These are phyloP conservation scores for Halichoerus grypus DNA, from an alignment of 2,113 vertebrate genomes.

Conservation along the genomic window DNA sequence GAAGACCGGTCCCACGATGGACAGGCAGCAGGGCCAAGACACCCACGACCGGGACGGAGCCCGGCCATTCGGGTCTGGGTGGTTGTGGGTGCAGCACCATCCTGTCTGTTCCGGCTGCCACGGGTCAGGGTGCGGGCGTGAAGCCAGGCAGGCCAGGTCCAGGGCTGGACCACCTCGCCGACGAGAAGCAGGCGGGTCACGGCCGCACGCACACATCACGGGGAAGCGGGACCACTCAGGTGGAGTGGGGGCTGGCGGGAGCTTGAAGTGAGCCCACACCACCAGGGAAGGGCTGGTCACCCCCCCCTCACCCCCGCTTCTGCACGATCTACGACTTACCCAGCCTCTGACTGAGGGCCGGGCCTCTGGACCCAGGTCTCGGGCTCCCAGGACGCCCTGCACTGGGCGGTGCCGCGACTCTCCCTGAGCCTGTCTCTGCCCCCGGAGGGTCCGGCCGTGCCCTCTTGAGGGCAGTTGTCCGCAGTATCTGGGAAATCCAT, in stretches of 20 bases:
- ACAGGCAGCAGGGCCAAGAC: not conserved
- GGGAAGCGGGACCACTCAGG: not conserved
- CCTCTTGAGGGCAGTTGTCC: accelerated
- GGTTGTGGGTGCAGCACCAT: accelerated
- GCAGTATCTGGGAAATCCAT: not conserved
- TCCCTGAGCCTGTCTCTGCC: not conserved
- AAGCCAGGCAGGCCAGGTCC: not conserved
- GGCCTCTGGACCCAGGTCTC: not conserved
- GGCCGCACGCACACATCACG: not conserved
- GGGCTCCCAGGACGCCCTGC: accelerated
- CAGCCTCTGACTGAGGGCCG: accelerated
- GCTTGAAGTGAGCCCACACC: not conserved
- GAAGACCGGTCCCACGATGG: not conserved
- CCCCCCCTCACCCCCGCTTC: too few relatives aligned
- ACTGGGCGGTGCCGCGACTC: accelerated
- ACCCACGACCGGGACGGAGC: accelerated
- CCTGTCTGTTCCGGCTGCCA: not conserved
- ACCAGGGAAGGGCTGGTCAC: not conserved
- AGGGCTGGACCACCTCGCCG: accelerated
- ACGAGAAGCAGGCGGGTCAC: accelerated
- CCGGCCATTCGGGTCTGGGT: accelerated
- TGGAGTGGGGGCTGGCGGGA: not conserved
- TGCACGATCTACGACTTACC: not conserved
- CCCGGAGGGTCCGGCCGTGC: not conserved
- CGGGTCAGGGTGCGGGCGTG: accelerated